These are phyloP conservation scores for Sebastes fasciatus DNA, from an alignment of 2,113 vertebrate species.

Conservation along the genomic window DNA sequence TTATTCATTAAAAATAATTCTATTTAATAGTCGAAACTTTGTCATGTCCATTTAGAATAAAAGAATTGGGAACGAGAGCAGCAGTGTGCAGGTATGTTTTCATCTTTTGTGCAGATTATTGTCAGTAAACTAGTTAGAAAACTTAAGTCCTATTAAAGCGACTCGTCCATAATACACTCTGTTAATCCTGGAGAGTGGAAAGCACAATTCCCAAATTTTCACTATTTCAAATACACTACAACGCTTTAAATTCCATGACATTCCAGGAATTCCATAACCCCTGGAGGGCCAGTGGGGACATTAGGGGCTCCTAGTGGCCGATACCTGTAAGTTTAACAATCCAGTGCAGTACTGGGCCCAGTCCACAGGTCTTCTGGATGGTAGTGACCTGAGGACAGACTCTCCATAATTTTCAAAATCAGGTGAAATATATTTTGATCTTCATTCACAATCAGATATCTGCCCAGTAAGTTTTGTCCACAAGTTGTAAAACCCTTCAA, in stretches of 20 bases:
- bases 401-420: not conserved
- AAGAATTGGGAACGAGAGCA: not conserved
- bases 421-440: not conserved
- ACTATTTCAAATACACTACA: not conserved
- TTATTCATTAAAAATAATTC: not conserved
- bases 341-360: too few species aligned
- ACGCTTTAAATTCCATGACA: not conserved
- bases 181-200: not conserved
- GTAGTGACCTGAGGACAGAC: not conserved
- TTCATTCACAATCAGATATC: not conserved
- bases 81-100: not conserved
- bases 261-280: not conserved
- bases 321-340: not conserved
- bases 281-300: not conserved
- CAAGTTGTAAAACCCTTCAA: not conserved
- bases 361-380: not conserved
- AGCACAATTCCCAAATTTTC: not conserved
- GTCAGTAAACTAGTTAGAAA: not conserved
- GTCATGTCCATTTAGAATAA: not conserved
- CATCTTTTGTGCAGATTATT: not conserved
- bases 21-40: not conserved
- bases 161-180: not conserved
- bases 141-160: not conserved
- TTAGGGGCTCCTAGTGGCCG: not conserved
- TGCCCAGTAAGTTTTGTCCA: not conserved